phyloP scores from a whole-genome alignment of 2,888 invertebrate species.

The Drosophila mulleri region DNA sequence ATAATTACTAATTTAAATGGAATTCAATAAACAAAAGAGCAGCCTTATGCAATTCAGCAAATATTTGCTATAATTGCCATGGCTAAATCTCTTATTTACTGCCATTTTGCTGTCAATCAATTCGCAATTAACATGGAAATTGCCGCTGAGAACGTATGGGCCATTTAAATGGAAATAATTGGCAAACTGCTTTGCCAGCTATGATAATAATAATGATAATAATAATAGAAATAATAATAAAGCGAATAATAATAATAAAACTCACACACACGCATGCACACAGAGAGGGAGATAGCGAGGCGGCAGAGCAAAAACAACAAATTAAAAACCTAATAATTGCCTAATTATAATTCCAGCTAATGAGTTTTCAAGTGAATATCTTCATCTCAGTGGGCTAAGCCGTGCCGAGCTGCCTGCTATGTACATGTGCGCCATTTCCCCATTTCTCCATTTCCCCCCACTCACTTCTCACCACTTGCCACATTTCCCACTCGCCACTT shows the following conservation, averaged over 20 bases:
- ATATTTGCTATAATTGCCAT: neutral
- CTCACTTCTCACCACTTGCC: too few species aligned
- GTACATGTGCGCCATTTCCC: conserved; percentile 31
- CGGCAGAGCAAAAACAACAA: conserved; percentile 17
- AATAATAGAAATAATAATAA: conserved; percentile 42
- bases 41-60: neutral
- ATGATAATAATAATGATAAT: conserved; percentile 35
- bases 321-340: conserved; percentile 73
- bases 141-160: conserved; percentile 33
- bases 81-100: neutral
- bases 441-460: neutral
- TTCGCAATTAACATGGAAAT: conserved; percentile 4
- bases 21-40: neutral
- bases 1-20: neutral
- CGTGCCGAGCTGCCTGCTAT: conserved; percentile 16
- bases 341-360: conserved; percentile 75
- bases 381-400: conserved; percentile 42
- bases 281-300: neutral
- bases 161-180: conserved; percentile 42
- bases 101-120: neutral
- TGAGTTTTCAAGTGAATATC: conserved; percentile 77
- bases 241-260: conserved; percentile 22
- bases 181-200: conserved; percentile 23
- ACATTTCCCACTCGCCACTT: too few species aligned
- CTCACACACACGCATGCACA: conserved; percentile 5